These are phyloP conservation scores for Asobara japonica DNA, from an alignment of 1,140 invertebrate species.

Conservation along the genomic window DNA sequence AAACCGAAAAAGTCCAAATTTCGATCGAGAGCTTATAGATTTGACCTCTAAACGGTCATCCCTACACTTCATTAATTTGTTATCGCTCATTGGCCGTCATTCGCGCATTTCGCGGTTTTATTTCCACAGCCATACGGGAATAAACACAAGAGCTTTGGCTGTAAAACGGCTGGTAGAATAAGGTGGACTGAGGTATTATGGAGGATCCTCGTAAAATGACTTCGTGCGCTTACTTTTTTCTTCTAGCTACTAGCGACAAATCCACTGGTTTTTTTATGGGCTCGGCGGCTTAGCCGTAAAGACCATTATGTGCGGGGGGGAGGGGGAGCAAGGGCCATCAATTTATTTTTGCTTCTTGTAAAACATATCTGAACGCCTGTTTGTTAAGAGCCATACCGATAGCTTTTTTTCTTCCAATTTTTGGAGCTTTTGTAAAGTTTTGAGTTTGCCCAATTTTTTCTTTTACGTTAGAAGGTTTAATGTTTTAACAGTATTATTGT, in stretches of 20 bases:
- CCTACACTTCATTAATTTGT: too few relatives aligned
- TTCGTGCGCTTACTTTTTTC: not conserved
- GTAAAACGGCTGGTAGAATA: conserved; percentile 3
- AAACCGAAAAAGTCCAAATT: too few relatives aligned
- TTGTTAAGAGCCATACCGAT: too few relatives aligned
- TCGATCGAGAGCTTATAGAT: too few relatives aligned
- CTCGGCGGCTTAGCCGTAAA: not conserved
- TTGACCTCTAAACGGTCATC: too few relatives aligned
- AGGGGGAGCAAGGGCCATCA: not conserved
- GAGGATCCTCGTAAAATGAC: conserved; percentile 1
- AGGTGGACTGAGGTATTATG: not conserved
- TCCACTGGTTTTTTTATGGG: not conserved
- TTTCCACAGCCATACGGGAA: not conserved
- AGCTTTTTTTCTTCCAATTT: too few relatives aligned
- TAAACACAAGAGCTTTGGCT: not conserved
- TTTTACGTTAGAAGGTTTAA: too few relatives aligned
- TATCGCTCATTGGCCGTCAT: too few relatives aligned
- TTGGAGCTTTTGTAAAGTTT: too few relatives aligned
- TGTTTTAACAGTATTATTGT: too few relatives aligned
- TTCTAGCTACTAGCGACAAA: not conserved
- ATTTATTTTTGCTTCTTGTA: not conserved
- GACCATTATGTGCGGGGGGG: not conserved
- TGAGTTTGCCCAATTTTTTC: too few relatives aligned
- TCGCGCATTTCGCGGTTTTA: too few relatives aligned
- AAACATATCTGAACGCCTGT: not conserved